Conservation (phyloP, 2,113 vertebrate species). For the Clinocottus analis region DNA sequence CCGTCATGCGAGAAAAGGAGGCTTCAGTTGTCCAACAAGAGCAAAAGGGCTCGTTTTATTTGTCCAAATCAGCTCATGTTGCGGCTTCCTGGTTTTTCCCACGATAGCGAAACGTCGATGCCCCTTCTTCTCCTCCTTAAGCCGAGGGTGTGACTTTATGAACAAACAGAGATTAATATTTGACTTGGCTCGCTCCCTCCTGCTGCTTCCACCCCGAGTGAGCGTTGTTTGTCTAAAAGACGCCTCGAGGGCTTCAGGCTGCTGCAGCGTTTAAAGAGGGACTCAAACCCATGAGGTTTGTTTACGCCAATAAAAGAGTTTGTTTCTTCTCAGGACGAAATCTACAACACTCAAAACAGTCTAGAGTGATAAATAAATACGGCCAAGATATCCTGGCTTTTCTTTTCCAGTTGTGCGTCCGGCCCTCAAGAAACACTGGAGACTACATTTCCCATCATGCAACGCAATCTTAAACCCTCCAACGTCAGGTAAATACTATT, state of each 20-base stretch:
- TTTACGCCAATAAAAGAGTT: background rate
- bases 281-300: background rate
- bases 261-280: background rate
- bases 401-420: background rate
- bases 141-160: constrained; percentile 78
- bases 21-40: constrained; percentile 25
- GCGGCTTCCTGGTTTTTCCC: constrained; percentile 34
- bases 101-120: constrained; percentile 10
- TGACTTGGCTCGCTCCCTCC: constrained; percentile 69
- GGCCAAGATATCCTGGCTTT: background rate
- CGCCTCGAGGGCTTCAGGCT: background rate
- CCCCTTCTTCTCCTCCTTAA: constrained; percentile 43
- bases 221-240: constrained; percentile 50
- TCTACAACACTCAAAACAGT: no score
- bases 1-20: constrained; percentile 43
- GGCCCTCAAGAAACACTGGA: background rate
- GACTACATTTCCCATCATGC: background rate
- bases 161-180: constrained; percentile 82
- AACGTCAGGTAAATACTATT: no score
- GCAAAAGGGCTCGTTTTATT: constrained; percentile 66
- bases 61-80: constrained; percentile 14
- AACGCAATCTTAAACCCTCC: background rate
- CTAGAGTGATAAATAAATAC: no score
- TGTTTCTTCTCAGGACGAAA: background rate
- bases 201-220: constrained; percentile 31